A percentile compares a stretch with the other conserved stretches of the same genome.
phyloP scores from a whole-genome alignment of 2,113 vertebrate species.

The Zosterops japonicus region DNA sequence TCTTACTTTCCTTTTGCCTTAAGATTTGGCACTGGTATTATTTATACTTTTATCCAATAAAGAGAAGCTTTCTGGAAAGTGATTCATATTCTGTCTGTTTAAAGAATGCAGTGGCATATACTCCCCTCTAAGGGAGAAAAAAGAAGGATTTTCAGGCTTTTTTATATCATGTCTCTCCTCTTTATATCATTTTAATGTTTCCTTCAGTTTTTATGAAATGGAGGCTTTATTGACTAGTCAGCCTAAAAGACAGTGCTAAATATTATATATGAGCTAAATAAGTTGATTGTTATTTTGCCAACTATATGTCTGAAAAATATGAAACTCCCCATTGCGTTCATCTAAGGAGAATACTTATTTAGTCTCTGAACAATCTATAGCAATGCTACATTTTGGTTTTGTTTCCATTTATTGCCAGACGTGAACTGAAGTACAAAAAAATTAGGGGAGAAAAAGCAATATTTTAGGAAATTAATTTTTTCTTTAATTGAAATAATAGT shows the following conservation, averaged over 20 bases:
- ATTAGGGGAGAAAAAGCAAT: not conserved
- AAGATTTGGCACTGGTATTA: slow-evolving; percentile 10
- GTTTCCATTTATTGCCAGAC: not conserved
- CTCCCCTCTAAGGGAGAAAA: not conserved
- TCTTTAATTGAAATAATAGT: not conserved
- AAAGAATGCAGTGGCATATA: slow-evolving; percentile 22
- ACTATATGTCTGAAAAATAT: not conserved
- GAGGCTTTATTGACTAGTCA: slow-evolving; percentile 35
- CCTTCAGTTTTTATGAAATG: slow-evolving; percentile 17
- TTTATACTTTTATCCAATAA: slow-evolving; percentile 33
- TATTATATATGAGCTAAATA: slow-evolving; percentile 40
- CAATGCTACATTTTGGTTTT: not conserved
- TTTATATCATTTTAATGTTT: slow-evolving; percentile 37
- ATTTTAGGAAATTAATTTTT: not conserved
- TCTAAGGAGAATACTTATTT: not conserved
- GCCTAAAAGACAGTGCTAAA: slow-evolving; percentile 17
- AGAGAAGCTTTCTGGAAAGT: slow-evolving; percentile 2
- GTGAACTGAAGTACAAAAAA: not conserved
- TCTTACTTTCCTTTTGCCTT: slow-evolving; percentile 14
- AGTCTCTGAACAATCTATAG: not conserved
- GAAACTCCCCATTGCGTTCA: not conserved
- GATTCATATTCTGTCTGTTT: slow-evolving; percentile 39
- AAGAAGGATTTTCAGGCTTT: not conserved
- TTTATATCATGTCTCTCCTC: not conserved
- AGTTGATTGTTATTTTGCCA: slow-evolving; percentile 14